Conservation (phyloP, 2,113 vertebrate species). For the Rhinolophus ferrumequinum region DNA sequence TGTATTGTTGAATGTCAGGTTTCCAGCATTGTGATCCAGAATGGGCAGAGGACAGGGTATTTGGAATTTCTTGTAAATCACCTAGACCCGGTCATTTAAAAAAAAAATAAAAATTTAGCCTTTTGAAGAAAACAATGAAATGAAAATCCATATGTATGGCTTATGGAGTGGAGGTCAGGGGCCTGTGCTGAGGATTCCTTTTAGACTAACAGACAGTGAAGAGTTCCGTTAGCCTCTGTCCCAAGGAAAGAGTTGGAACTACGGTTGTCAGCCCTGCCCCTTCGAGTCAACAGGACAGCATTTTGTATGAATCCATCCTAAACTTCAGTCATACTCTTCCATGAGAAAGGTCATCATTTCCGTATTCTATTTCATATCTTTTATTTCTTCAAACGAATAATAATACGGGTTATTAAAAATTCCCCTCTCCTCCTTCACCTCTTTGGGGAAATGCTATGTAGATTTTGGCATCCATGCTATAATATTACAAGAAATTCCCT, state of each 20-base stretch:
- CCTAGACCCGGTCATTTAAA: slow-evolving; percentile 81
- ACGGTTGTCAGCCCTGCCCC: neutral
- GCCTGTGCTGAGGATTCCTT: neutral
- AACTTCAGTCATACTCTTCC: neutral
- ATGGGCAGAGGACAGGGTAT: slow-evolving; percentile 94
- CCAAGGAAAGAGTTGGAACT: neutral
- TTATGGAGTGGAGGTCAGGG: neutral
- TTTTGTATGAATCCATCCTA: neutral
- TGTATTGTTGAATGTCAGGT: slow-evolving; percentile 89
- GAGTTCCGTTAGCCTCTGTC: neutral
- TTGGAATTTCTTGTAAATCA: slow-evolving; percentile 98
- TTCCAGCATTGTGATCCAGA: slow-evolving; percentile 84
- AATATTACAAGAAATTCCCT: neutral
- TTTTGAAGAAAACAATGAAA: slow-evolving; percentile 28
- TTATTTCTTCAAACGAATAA: slow-evolving; percentile 20
- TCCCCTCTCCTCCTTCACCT: neutral
- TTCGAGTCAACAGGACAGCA: neutral
- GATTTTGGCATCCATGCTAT: neutral
- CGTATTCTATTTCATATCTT: neutral
- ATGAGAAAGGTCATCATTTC: neutral
- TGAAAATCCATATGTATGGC: neutral
- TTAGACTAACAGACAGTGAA: neutral
- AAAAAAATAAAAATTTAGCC: neutral
- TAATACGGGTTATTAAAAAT: neutral
- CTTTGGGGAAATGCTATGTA: neutral